A percentile compares a stretch with the other conserved stretches of the same genome.
phyloP scores from a whole-genome alignment of 2,888 invertebrate genomes.

The Villa cingulata region DNA sequence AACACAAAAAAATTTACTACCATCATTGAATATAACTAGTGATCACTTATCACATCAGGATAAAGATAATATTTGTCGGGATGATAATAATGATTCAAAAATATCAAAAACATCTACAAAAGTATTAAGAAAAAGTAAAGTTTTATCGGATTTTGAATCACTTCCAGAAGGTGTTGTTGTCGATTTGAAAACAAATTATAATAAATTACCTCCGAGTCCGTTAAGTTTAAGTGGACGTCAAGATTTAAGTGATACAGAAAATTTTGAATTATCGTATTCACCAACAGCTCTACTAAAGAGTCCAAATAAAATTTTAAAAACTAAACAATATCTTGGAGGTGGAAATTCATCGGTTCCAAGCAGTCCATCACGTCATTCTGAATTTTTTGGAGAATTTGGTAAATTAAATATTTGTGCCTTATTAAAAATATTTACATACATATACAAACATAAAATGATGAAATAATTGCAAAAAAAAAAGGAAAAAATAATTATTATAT shows the following conservation, averaged over 20 bases:
- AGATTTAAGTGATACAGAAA: slow-evolving; percentile 32
- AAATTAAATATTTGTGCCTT: slow-evolving; percentile 24
- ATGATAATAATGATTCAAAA: slow-evolving; percentile 12
- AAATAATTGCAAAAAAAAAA: no score
- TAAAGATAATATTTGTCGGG: not conserved
- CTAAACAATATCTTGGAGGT: slow-evolving; percentile 50
- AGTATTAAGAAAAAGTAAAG: slow-evolving; percentile 16
- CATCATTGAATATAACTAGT: not conserved
- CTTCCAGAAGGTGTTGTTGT: slow-evolving; percentile 32
- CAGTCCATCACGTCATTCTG: slow-evolving; percentile 51
- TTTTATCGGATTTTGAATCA: slow-evolving; percentile 29
- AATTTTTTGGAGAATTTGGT: slow-evolving; percentile 54
- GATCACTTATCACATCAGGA: not conserved
- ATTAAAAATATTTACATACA: no score
- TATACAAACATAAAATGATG: no score
- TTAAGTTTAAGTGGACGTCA: slow-evolving; percentile 27
- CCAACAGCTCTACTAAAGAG: slow-evolving; percentile 38
- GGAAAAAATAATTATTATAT: not conserved
- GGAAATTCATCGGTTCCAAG: slow-evolving; percentile 48
- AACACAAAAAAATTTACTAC: slow-evolving; percentile 6
- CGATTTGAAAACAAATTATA: slow-evolving; percentile 24
- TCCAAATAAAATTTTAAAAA: slow-evolving; percentile 35
- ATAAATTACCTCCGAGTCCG: slow-evolving; percentile 31
- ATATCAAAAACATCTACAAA: slow-evolving; percentile 12
- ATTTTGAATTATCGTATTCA: slow-evolving; percentile 26